Base-by-base conservation (phyloP, 1,140 invertebrate species). In the Aphidius gifuensis region DNA sequence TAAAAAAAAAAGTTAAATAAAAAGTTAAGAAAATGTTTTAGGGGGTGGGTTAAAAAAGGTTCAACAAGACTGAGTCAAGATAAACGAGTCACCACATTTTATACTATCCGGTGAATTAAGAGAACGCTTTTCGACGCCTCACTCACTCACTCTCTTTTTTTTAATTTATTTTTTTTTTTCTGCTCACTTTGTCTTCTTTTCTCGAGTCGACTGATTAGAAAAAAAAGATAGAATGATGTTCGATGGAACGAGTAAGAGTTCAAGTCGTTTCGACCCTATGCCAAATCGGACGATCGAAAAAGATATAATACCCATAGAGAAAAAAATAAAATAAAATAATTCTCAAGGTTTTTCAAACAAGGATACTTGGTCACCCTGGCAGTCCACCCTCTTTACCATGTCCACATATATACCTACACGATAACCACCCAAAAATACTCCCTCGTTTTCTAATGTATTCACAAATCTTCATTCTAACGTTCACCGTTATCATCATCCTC, bases 401-500 rank as follows among this genome's bases (percentile, higher is more conserved):
- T 43, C 48, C 47, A 42, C 58, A 9, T 16, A 9, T 16, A 45
- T 51, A 47, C 44, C 51, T 50, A 42, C 6, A 16, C 5, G 9
- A 32, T 16, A 50, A 54, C 60, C 56, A 65, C 64, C 60, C 64
- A 55, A 49, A 46, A 6, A 39, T 38, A 39, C 23, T 43, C 38
- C 45, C 44, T 47, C 46, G 48, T 39, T 42, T 59, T 62, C 62
- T 68, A 68, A 68, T 66, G 67, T 68, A 68, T 68, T 68, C 67
- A 68, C 67, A 68, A 68, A 68, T 68, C 67, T 68, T 68, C 60
- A 60, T 61, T 66, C 62, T 64, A 58, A 51, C 61, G 48, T 51
- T 45, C 54, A 45, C 49, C 65, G 65, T 68, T 66, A 68, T 68
- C 67, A 68, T 68, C 67, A 66, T 66, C 64, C 67, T 60, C 53